Percentiles rank a stretch among this genome's conserved stretches.
phyloP scores from a whole-genome alignment of 2,888 invertebrate species.

The Apodemia zela region DNA sequence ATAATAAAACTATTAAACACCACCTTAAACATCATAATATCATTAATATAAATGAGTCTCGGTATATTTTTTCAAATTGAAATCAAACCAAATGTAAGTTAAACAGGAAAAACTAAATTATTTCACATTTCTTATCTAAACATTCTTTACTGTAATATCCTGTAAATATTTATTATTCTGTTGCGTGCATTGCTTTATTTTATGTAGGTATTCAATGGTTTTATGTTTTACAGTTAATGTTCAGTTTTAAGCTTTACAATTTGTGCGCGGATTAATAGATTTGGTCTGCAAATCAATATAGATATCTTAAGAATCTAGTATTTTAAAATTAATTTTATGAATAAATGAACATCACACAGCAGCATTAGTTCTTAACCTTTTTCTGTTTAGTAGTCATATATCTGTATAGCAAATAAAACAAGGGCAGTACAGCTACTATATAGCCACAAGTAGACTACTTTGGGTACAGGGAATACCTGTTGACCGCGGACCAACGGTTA shows the following conservation, averaged over 20 bases:
- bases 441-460: too few relatives aligned
- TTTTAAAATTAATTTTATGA: too few relatives aligned
- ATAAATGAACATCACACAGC: too few relatives aligned
- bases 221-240: neutral
- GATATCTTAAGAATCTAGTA: too few relatives aligned
- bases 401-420: too few relatives aligned
- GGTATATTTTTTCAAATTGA: neutral
- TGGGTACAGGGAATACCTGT: too few relatives aligned
- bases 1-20: slow-evolving; percentile 7
- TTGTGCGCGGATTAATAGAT: too few relatives aligned
- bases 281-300: too few relatives aligned
- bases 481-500: too few relatives aligned
- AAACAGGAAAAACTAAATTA: slow-evolving; percentile 6
- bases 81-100: neutral
- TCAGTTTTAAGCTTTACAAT: neutral
- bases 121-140: slow-evolving; percentile 5
- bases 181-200: neutral
- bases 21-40: slow-evolving; percentile 4
- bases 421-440: too few relatives aligned
- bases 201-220: neutral
- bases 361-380: too few relatives aligned
- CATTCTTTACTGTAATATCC: neutral
- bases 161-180: neutral
- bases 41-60: neutral
- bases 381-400: too few relatives aligned